Base-by-base conservation (phyloP, 2,888 invertebrate genomes). In the Acleris holmiana region DNA sequence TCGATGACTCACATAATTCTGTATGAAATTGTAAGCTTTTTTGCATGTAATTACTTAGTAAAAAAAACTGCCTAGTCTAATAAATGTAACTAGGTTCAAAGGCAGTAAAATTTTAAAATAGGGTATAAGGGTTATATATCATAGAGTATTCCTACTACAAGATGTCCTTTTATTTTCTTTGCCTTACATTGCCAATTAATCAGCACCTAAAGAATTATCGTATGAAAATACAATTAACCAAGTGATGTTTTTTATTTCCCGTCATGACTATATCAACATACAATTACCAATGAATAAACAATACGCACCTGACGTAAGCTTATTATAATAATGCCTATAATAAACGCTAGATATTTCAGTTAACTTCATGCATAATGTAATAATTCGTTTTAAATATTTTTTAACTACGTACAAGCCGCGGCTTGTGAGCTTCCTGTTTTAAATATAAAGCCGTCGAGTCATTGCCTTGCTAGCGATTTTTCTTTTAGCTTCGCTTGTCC, bases 391-490 rank as follows among this genome's bases (percentile, higher is more conserved):
- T 25, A 23, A 59, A 60, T 53, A 54, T 55, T 60, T 59, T 61
- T 65, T 65, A 54, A 54, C 35, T 50, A 60, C 35, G 13, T 35
- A 48, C n/a, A 41, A 54, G 54, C 23, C 17, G 59, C 23, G 47
- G 59, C 29, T 55, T 29, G 29, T 29, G 55, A 60, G 60, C 65
- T 17, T 18, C 59, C 46, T 25, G 29, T 60, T 55, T 49, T 44
- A 56, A 54, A 51, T 58, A 59, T n/a, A 48, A 60, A 19, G 21
- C 29, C 66, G 69, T 71, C 68, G 67, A 68, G 64, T 70, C 75
- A 71, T 70, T 65, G 56, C 0, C 2, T 4, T 1, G 23, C 51
- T 15, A 48, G 41, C 53, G 47, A 25, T 48, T 48, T 17, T 17
- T 40, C 4, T 29, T 15, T 8, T 46, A 18, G 17, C 13, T 10